A percentile compares a stretch with the other conserved stretches of the same genome.
phyloP scores from a whole-genome alignment of 2,797 vertebrate genomes.

The Liparis tanakae region DNA sequence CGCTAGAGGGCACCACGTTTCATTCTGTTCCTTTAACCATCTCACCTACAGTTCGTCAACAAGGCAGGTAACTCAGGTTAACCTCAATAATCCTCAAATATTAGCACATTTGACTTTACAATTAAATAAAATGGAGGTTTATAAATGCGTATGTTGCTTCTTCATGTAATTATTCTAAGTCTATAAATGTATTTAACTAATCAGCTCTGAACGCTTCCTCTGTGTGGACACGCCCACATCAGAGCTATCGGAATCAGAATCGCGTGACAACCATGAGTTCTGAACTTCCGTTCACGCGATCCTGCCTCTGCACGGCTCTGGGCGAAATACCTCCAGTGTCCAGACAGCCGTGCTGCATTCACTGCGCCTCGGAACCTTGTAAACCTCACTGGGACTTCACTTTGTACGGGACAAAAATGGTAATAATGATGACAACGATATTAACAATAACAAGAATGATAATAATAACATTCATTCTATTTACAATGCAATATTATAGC shows the following conservation, averaged over 20 bases:
- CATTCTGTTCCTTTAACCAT: too few species aligned
- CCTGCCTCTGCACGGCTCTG: not conserved
- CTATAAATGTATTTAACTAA: too few species aligned
- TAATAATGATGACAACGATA: not conserved
- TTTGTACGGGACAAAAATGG: not conserved
- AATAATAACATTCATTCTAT: not conserved
- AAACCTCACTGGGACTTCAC: not conserved
- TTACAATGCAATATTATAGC: not conserved
- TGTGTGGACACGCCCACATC: too few species aligned
- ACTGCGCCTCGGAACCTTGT: not conserved
- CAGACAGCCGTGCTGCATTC: conserved; percentile 28
- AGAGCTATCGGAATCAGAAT: not conserved
- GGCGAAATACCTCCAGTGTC: accelerated
- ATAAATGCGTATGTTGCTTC: not conserved
- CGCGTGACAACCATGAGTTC: not conserved
- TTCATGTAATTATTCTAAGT: not conserved
- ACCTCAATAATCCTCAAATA: too few species aligned
- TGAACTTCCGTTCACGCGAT: not conserved
- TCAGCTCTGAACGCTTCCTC: too few species aligned
- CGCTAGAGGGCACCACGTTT: too few species aligned
- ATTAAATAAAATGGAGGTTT: too few species aligned
- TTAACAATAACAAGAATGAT: not conserved
- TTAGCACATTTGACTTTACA: too few species aligned
- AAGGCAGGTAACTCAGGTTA: too few species aligned
- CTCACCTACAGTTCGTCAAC: too few species aligned